Base-by-base conservation (phyloP, 1,140 invertebrate genomes). In the Physella acuta region DNA sequence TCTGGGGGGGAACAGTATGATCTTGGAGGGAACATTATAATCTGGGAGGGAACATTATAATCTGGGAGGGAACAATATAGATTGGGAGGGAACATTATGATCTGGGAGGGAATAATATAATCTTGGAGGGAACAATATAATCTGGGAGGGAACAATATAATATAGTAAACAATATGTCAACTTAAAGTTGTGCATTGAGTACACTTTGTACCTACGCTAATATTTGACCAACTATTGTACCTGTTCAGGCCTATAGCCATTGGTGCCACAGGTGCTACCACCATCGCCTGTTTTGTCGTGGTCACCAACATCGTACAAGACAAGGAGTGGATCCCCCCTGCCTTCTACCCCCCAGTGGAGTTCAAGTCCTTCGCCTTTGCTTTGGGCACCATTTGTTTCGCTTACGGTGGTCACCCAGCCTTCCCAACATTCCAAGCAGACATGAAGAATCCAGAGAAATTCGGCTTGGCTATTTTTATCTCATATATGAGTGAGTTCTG, bases 381-480 rank as follows among this genome's bases (percentile, higher is more conserved):
- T 16, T 81, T 87, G 58, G 86, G 86, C 4, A 87, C 85, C 5
- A 82, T 84, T 59, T 81, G 86, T 56, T 87, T 86, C 68, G 82
- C 85, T 17, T 85, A 83, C 58, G 84, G 84, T 16, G 86, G 85
- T 3, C 84, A 85, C 65, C 77, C 84, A 8, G 80, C 81, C 24
- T 87, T 87, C 68, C 86, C 85, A n/a, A 87, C 86, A 4, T 85
- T 87, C 67, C 85, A 87, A 71, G 76, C 81, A 36, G 86, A 87
- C 71, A 87, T 87, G 86, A 82, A 75, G 44, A 76, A 82, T 34
- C 85, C 83, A 3, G 51, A 70, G 1, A 73, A 86, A 34, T 87
- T 87, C 73, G 78, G 80, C 24, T 81, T 77, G 69, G 80, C 84
- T 20, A 76, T 85, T 3, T 33, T 85, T 2, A 39, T 85, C 2